Evolutionary conservation across 1,140 invertebrate species (phyloP).

Genomic region (Cotesia vestalis): DNA sequence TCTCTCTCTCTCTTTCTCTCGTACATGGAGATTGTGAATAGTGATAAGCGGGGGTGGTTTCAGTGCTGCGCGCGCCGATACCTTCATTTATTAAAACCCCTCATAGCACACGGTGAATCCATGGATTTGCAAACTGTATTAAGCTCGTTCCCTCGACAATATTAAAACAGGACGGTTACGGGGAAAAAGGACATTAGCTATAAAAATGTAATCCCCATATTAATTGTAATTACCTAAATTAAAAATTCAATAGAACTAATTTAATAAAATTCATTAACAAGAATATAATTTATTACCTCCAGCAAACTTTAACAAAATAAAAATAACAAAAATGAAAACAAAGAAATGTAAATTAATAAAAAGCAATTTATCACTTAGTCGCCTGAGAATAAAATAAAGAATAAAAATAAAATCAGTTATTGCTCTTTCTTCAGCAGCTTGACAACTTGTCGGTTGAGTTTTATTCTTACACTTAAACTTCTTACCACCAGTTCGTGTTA

Average conservation of each 20-base stretch:
- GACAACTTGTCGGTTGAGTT: conserved; percentile 7
- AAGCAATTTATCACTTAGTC: too few relatives aligned
- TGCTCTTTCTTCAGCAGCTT: neutral
- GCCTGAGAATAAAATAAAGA: too few relatives aligned
- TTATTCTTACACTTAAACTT: neutral
- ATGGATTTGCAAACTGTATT: conserved; percentile 51
- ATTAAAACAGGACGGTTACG: neutral
- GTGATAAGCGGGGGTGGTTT: neutral
- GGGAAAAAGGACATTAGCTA: neutral
- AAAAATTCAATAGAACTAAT: too few relatives aligned
- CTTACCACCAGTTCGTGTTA: neutral
- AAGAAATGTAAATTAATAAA: too few relatives aligned
- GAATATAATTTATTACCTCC: too few relatives aligned
- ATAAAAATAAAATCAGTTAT: neutral
- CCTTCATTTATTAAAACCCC: conserved; percentile 56
- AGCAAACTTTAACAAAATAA: too few relatives aligned
- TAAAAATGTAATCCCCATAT: too few relatives aligned
- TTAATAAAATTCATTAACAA: too few relatives aligned
- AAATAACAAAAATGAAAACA: too few relatives aligned
- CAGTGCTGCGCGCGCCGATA: conserved; percentile 26
- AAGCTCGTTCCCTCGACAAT: conserved; percentile 27
- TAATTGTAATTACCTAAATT: too few relatives aligned
- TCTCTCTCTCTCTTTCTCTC: conserved; percentile 28
- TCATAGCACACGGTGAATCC: conserved; percentile 39
- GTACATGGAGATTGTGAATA: neutral